A percentile compares a stretch with the other conserved stretches of the same genome.
phyloP scores from a whole-genome alignment of 2,888 invertebrate genomes.

The Megastigmus dorsalis region DNA sequence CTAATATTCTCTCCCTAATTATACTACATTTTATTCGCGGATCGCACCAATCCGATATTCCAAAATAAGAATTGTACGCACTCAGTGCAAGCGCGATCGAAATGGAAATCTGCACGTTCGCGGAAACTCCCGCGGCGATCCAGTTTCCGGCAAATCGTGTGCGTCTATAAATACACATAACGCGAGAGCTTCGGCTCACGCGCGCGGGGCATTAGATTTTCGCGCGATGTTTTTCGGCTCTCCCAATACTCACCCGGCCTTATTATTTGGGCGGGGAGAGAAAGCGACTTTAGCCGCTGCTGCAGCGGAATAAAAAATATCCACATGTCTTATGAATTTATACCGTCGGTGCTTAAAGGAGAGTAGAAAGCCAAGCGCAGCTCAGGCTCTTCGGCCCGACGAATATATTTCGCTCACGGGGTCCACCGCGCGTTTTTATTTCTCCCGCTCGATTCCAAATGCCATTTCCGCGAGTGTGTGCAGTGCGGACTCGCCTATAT shows the following conservation, averaged over 20 bases:
- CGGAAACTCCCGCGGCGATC: no score
- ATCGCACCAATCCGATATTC: no score
- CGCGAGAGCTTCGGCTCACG: not conserved
- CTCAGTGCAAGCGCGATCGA: no score
- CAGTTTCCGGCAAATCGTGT: no score
- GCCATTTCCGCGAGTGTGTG: not conserved
- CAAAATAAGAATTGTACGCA: no score
- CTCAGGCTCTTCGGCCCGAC: constrained; percentile 3
- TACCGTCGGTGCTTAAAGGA: constrained; percentile 2
- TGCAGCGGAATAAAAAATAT: constrained; percentile 26
- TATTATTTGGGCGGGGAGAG: constrained; percentile 39
- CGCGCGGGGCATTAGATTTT: not conserved
- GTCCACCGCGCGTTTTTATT: constrained; percentile 27
- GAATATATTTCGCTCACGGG: constrained; percentile 25
- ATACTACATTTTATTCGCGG: no score
- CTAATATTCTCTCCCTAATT: no score
- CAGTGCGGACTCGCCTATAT: constrained; percentile 21
- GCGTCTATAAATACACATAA: no score
- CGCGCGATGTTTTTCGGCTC: constrained; percentile 10
- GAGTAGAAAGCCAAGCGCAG: constrained; percentile 49
- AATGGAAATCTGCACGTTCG: no score
- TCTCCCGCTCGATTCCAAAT: not conserved
- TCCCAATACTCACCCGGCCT: not conserved
- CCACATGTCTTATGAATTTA: constrained; percentile 40
- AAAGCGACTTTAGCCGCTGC: constrained; percentile 30